Percentiles rank a stretch among this genome's conserved stretches.
These are phyloP conservation scores for Melanchra persicariae DNA, from an alignment of 2,888 invertebrate species.

Conservation along the genomic window DNA sequence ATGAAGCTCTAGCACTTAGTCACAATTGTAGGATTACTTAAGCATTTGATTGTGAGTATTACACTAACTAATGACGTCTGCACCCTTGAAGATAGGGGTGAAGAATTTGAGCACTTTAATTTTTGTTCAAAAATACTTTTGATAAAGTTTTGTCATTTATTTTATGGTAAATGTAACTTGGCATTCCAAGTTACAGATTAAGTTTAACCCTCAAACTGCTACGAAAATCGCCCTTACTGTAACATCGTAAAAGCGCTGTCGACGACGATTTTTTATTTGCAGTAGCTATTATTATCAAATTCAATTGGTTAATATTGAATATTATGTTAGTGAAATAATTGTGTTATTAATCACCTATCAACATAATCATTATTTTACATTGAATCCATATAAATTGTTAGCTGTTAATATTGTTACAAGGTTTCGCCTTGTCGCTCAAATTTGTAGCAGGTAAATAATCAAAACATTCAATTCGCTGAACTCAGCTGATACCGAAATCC, in stretches of 20 bases:
- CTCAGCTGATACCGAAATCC: conserved; percentile 16
- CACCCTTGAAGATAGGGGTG: conserved; percentile 57
- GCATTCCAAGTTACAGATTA: neutral
- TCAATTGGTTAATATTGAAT: neutral
- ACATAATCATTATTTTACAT: neutral
- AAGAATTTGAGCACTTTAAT: conserved; percentile 30
- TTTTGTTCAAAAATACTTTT: conserved; percentile 18
- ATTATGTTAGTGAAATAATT: neutral
- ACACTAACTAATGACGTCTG: conserved; percentile 62
- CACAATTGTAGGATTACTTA: conserved; percentile 62
- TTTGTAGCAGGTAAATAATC: conserved; percentile 18
- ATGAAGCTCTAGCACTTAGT: conserved; percentile 64
- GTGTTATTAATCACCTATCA: neutral
- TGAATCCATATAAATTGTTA: neutral
- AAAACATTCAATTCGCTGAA: conserved; percentile 21
- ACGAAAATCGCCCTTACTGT: neutral
- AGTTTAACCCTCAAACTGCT: neutral
- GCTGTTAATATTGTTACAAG: neutral
- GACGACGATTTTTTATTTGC: neutral
- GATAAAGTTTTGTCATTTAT: conserved; percentile 11
- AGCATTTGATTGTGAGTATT: conserved; percentile 57
- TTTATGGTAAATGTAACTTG: neutral
- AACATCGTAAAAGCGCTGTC: neutral
- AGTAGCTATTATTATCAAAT: neutral
- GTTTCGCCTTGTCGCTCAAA: neutral